Percentiles rank a stretch among this genome's conserved stretches.
These are phyloP conservation scores for Galeruca laticollis DNA, from an alignment of 2,888 invertebrate species.

Conservation along the genomic window DNA sequence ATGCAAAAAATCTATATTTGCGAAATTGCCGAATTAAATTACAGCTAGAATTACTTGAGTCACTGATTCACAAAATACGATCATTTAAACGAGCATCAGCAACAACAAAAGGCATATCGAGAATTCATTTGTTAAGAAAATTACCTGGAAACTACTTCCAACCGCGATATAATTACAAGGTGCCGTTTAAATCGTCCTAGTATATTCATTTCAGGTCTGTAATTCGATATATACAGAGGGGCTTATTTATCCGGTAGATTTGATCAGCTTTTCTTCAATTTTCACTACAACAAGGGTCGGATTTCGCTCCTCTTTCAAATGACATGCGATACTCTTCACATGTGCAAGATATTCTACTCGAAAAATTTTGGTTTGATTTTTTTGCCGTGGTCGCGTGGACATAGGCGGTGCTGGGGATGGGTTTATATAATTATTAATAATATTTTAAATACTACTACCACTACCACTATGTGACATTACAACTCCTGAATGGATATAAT, in stretches of 20 bases:
- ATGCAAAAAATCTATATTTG: no score
- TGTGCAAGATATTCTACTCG: conserved; percentile 40
- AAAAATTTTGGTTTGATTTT: conserved; percentile 34
- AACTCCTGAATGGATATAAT: no score
- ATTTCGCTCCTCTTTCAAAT: conserved; percentile 53
- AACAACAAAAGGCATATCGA: conserved; percentile 37
- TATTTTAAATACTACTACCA: neutral
- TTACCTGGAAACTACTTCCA: conserved; percentile 52
- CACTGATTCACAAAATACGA: conserved; percentile 19
- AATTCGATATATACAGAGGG: conserved; percentile 56
- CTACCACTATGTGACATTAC: neutral
- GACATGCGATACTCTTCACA: conserved; percentile 54
- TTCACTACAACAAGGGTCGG: conserved; percentile 58
- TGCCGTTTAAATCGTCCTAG: conserved; percentile 53
- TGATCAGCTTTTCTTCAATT: conserved; percentile 66
- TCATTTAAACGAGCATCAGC: conserved; percentile 25
- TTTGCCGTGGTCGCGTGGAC: conserved; percentile 1
- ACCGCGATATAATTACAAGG: conserved; percentile 57
- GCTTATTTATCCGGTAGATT: conserved; percentile 65
- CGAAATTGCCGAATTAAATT: conserved; percentile 14
- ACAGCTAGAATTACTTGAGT: neutral
- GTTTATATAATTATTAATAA: neutral
- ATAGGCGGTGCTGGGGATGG: neutral
- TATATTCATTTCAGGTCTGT: conserved; percentile 56
- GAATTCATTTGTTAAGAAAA: conserved; percentile 49